Evolutionary conservation across 2,797 vertebrate genomes (phyloP).

Genomic region (Vultur gryphus): DNA sequence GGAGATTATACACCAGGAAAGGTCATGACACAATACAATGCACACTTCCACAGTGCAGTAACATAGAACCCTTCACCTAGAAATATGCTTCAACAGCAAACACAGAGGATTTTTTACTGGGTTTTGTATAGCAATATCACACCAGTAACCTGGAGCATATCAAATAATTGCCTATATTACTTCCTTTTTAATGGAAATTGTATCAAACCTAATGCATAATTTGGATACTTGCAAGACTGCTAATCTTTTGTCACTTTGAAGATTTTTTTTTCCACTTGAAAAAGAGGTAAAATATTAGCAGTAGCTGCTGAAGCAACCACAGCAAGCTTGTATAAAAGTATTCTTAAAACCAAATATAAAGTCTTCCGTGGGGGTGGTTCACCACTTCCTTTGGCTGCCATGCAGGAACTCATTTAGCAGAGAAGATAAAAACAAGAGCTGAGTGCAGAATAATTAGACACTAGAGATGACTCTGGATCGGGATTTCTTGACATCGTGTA

Average conservation of each 20-base stretch:
- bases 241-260: conserved; percentile 8
- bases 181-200: conserved; percentile 18
- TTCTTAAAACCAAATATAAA: conserved; percentile 63
- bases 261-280: conserved; percentile 1
- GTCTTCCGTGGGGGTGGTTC: conserved; percentile 60
- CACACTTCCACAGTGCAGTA: neutral
- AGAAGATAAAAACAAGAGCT: conserved; percentile 63
- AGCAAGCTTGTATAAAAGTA: conserved; percentile 33
- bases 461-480: neutral
- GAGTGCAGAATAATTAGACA: conserved; percentile 11
- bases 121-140: neutral
- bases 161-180: neutral
- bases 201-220: neutral
- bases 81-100: conserved; percentile 28
- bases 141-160: neutral
- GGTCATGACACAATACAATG: neutral
- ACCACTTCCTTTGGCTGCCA: conserved; percentile 64
- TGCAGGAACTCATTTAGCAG: conserved; percentile 64
- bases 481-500: neutral
- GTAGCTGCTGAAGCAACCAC: conserved; percentile 49
- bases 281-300: conserved; percentile 48
- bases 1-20: neutral
- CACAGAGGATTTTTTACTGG: neutral
- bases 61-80: conserved; percentile 13
- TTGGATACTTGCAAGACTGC: conserved; percentile 15